These are phyloP conservation scores for Leucozona laternaria DNA, from an alignment of 2,888 invertebrate genomes.

Conservation along the genomic window DNA sequence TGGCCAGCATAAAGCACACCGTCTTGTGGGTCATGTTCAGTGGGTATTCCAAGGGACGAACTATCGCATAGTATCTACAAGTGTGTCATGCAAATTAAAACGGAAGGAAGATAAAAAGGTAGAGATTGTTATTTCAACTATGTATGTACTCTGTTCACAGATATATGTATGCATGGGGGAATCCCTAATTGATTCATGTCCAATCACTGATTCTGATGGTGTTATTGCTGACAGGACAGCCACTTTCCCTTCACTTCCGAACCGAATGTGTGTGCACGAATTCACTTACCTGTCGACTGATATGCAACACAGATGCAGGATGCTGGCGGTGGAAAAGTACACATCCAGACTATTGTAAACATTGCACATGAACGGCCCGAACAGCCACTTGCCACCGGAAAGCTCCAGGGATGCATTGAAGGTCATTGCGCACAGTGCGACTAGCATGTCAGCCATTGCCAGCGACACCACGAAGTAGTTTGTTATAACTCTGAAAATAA, in stretches of 20 bases:
- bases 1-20: constrained; percentile 91
- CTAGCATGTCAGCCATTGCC: constrained; percentile 96
- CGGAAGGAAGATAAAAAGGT: constrained; percentile 42
- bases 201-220: constrained; percentile 64
- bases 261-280: constrained; percentile 24
- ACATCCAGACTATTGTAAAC: constrained; percentile 98
- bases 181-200: constrained; percentile 66
- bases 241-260: constrained; percentile 28
- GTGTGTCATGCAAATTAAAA: neutral
- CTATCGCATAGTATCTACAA: constrained; percentile 94
- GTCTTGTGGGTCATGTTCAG: constrained; percentile 94
- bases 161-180: constrained; percentile 32
- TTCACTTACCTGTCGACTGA: constrained; percentile 88
- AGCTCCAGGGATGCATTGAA: constrained; percentile 96
- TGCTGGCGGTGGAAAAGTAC: constrained; percentile 96
- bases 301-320: constrained; percentile 96
- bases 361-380: constrained; percentile 96
- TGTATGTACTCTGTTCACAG: neutral
- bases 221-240: constrained; percentile 45
- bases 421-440: constrained; percentile 97
- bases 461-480: constrained; percentile 98
- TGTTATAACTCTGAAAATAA: constrained; percentile 89
- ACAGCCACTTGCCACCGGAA: constrained; percentile 92
- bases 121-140: constrained; percentile 53
- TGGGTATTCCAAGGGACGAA: constrained; percentile 96